phyloP scores from a whole-genome alignment of 2,888 invertebrate genomes.

The Callyntrura guangdongensis region DNA sequence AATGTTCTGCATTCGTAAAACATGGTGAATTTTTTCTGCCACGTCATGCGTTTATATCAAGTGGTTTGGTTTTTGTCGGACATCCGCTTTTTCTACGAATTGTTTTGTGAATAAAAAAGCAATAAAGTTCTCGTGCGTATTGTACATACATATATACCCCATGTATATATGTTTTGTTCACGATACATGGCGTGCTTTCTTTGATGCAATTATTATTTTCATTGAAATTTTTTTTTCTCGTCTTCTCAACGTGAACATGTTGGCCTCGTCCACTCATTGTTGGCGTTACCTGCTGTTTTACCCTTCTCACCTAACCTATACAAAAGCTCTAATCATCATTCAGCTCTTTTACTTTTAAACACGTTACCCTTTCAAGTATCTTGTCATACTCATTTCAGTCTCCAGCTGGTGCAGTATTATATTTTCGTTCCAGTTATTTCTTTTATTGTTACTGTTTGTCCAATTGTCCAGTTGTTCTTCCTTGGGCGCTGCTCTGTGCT shows the following conservation, averaged over 20 bases:
- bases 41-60: conserved; percentile 53
- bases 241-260: conserved; percentile 32
- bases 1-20: conserved; percentile 19
- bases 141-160: neutral
- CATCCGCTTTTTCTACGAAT: conserved; percentile 48
- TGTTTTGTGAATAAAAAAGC: conserved; percentile 36
- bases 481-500: neutral
- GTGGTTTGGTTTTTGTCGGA: conserved; percentile 52
- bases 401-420: conserved; percentile 36
- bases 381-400: conserved; percentile 37
- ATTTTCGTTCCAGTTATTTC: neutral
- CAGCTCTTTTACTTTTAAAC: conserved; percentile 53
- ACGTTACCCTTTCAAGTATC: conserved; percentile 1
- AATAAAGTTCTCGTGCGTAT: conserved; percentile 29
- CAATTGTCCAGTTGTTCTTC: neutral
- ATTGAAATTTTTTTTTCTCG: conserved; percentile 42
- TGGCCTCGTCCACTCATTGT: conserved; percentile 37
- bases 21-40: conserved; percentile 47
- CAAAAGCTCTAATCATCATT: neutral
- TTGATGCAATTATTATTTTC: conserved; percentile 21
- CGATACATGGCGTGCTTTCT: neutral
- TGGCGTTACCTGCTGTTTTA: conserved; percentile 37
- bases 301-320: conserved; percentile 38
- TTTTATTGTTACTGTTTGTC: neutral
- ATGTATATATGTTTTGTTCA: conserved; percentile 18